These are phyloP conservation scores for Carassius gibelio DNA, from an alignment of 2,113 vertebrate genomes.

Conservation along the genomic window DNA sequence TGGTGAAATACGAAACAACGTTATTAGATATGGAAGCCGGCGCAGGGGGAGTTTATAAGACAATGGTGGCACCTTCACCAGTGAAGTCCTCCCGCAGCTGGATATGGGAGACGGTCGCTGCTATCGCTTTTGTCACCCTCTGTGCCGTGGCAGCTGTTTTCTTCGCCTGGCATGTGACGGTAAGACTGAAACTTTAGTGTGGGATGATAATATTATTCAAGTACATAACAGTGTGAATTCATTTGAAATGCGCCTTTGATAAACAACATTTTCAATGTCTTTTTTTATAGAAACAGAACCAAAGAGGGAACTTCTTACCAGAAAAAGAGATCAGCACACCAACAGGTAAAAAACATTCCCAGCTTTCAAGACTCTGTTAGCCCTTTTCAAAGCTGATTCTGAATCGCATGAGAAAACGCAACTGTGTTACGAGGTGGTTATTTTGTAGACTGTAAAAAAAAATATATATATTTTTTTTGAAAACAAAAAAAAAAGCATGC, in stretches of 20 bases:
- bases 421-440: no score
- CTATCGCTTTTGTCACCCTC: constrained; percentile 48
- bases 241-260: neutral
- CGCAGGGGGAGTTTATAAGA: constrained; percentile 51
- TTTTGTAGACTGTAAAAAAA: no score
- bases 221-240: neutral
- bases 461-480: no score
- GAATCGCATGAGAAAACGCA: no score
- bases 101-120: constrained; percentile 59
- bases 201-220: neutral
- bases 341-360: constrained; percentile 4
- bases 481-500: no score
- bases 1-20: constrained; percentile 64
- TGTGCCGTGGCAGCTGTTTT: constrained; percentile 59
- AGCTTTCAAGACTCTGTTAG: no score
- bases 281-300: neutral
- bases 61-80: constrained; percentile 58
- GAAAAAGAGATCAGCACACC: neutral
- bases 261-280: neutral
- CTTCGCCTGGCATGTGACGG: constrained; percentile 55
- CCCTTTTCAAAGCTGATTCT: no score
- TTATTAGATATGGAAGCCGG: constrained; percentile 63
- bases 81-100: constrained; percentile 51
- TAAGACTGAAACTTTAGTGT: constrained; percentile 8
- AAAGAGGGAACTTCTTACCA: no score